Evolutionary conservation across 2,888 invertebrate genomes (phyloP), one percentile per base, ranked within the genome.

Genomic region (Heliconius ethilla): DNA sequence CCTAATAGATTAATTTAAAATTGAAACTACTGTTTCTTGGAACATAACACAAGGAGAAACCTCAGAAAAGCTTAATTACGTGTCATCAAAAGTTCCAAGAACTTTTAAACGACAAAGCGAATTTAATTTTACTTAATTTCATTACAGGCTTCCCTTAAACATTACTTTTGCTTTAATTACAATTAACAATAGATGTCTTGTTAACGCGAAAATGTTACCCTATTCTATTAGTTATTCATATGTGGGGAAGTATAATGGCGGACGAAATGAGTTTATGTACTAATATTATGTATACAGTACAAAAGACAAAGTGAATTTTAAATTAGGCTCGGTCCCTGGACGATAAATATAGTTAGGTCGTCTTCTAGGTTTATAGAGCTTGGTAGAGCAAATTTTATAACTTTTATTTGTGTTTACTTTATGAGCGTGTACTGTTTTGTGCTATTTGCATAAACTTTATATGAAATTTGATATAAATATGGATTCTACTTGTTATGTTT

Each of bases 291-390:
- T 77, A 79, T 77, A 80, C 75, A 75, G 74, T 55, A 79, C 79
- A 82, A 81, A 79, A 82, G 79, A 81, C 81, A 82, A 80, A 82
- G 79, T 76, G 82, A 80, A 83, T 81, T 79, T 75, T 78, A 81
- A 82, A 82, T 79, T 80, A 80, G 79, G 69, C 62, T 70, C 76
- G 75, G 78, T 74, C 78, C 76, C 78, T 78, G 69, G 75, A 78
- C 81, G 62, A 75, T 82, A 80, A 83, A 81, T 80, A 81, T 76
- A 22, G 79, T 79, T 80, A 80, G 79, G 78, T 80, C 78, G 74
- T 70, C 55, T 75, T 77, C 70, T 74, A 69, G 63, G 74, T 78
- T 81, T 77, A 76, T 70, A 75, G 72, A 78, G 79, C 80, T 78
- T 78, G 76, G 77, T 69, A 73, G 67, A 62, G 74, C 73, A 73